Evolutionary conservation across 2,113 vertebrate genomes (phyloP).

Genomic region (Platysternon megacephalum): DNA sequence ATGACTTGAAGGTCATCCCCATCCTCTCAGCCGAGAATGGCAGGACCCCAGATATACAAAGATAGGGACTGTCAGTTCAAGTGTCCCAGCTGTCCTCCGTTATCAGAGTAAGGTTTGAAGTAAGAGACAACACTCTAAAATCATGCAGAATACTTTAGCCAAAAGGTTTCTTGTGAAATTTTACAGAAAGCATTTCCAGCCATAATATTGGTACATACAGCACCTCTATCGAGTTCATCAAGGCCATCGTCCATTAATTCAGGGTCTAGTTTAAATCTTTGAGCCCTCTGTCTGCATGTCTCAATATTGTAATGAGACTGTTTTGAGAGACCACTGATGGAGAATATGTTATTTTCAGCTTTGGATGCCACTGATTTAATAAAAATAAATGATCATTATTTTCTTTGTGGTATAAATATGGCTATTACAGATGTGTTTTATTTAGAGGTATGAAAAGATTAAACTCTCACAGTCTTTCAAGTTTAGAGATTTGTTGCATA

Average conservation of each 20-base stretch:
- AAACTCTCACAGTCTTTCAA: neutral
- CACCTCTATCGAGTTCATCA: neutral
- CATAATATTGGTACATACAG: neutral
- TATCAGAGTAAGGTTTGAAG: neutral
- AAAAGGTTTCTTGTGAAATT: neutral
- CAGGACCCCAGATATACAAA: neutral
- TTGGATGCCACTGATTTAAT: neutral
- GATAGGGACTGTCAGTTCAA: neutral
- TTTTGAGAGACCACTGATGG: neutral
- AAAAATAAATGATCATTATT: neutral
- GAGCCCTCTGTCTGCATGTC: neutral
- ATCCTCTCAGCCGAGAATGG: neutral
- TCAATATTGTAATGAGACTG: neutral
- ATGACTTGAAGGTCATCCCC: rapidly evolving
- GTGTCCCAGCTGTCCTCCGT: neutral
- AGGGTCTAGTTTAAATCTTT: neutral
- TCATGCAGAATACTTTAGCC: neutral
- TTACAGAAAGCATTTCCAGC: neutral
- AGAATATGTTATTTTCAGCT: neutral
- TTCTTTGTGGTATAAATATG: neutral
- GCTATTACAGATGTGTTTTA: neutral
- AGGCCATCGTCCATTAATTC: neutral
- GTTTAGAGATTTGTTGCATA: neutral
- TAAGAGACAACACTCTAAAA: neutral
- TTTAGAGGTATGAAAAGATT: neutral